Evolutionary conservation across 2,797 vertebrate genomes (phyloP), one percentile per base, ranked within the genome.

Genomic region (Danio albolineatus): DNA sequence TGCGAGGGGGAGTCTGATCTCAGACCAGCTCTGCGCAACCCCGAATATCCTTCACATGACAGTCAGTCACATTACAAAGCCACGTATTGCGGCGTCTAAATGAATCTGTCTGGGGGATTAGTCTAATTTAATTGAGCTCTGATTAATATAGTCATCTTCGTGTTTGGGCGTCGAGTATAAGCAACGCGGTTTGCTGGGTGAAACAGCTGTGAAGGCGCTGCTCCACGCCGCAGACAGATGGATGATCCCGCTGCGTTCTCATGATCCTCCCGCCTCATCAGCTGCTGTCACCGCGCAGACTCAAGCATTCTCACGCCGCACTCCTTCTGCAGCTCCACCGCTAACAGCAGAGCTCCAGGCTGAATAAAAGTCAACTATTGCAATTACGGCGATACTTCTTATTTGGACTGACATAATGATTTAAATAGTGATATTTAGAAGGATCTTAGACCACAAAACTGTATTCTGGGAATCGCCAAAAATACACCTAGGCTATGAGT

Each of bases 211-310:
- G 69, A 54, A 72, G 17, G 48, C 38, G 67, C 69, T 54, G 67
- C 66, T 70, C 57, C 36, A 79, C 48, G 67, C 77, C 59, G 41
- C 57, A 10, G 69, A 65, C 78, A 79, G 69, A 79, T 73, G 69
- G 78, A 56, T 7, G 60, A 57, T 57, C 48, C 76, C 41, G 16
- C 49, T 28, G 66, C 10, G 46, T n/a, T 73, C 78, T 46, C 77
- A 72, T 64, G 67, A 54, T 54, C 38, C 48, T 8, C 54, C 41
- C 4, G 9, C 48, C 46, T 53, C 67, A 14, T 60, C 36, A 51
- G 16, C 77, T 62, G 77, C 64, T 77, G 62, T 77, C 53, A 21
- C 73, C 14, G 51, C 51, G 48, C 65, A 78, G 2, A 28, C 28
- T 28, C 28, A 3, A 28, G 28, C 7, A 60, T 60, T 78, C 65